phyloP scores from a whole-genome alignment of 2,797 vertebrate species.

The Mus spretus region DNA sequence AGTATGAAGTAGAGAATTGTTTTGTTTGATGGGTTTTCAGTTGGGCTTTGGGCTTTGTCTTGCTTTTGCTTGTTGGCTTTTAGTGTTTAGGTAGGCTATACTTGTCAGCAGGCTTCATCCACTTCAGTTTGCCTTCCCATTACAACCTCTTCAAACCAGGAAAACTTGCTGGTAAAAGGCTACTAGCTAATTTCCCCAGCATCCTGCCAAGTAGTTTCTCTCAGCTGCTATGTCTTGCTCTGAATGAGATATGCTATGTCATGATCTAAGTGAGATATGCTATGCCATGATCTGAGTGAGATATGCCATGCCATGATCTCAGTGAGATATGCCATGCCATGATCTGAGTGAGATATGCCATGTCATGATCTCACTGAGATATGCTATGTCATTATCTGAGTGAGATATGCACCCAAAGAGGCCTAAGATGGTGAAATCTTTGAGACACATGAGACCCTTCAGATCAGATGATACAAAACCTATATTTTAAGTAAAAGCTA shows the following conservation, averaged over 20 bases:
- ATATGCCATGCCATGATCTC: not conserved
- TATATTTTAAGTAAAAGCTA: not conserved
- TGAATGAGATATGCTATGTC: not conserved
- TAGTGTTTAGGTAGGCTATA: not conserved
- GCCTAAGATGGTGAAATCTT: not conserved
- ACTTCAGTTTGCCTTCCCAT: not conserved
- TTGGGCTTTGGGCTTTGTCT: not conserved
- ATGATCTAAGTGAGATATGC: not conserved
- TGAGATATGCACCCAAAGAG: not conserved
- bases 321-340: too few relatives aligned
- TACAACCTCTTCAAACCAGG: not conserved
- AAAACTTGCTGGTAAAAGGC: not conserved
- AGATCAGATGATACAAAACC: not conserved
- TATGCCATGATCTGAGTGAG: not conserved
- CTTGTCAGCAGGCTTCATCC: not conserved
- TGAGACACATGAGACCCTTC: constrained; percentile 6
- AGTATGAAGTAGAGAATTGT: not conserved
- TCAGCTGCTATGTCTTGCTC: not conserved
- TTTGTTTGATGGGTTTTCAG: not conserved
- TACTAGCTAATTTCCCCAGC: not conserved
- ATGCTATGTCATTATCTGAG: not conserved
- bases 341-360: not conserved
- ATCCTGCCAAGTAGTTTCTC: not conserved
- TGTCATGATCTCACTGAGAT: not conserved
- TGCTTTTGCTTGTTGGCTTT: not conserved